phyloP scores from a whole-genome alignment of 2,113 vertebrate genomes.

The Planiliza haematocheilus region DNA sequence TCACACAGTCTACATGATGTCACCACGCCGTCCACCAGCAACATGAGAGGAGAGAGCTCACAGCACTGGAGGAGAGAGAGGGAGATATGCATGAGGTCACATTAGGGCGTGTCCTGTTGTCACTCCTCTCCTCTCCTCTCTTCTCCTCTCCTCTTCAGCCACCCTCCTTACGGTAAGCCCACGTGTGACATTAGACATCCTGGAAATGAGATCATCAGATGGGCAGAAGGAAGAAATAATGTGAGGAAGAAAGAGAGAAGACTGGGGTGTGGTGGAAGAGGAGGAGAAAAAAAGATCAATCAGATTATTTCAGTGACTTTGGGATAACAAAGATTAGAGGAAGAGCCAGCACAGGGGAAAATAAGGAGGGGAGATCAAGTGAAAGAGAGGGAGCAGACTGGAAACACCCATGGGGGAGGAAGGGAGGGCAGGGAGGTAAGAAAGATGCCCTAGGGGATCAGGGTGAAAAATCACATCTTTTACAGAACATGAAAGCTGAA shows the following conservation, averaged over 20 bases:
- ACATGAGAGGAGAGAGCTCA: slow-evolving; percentile 20
- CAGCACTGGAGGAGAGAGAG: slow-evolving; percentile 33
- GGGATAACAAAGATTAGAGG: slow-evolving; percentile 49
- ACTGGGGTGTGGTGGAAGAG: background rate
- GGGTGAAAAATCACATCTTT: slow-evolving; percentile 12
- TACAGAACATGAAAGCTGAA: background rate
- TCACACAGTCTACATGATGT: slow-evolving; percentile 70
- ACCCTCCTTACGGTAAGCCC: slow-evolving; percentile 45
- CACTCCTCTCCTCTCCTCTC: background rate
- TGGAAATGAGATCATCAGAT: slow-evolving; percentile 72
- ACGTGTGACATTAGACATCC: slow-evolving; percentile 54
- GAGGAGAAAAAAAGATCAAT: slow-evolving; percentile 43
- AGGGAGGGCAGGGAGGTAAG: background rate
- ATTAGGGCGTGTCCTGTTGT: slow-evolving; percentile 59
- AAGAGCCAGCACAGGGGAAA: slow-evolving; percentile 17
- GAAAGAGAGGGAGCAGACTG: slow-evolving; percentile 2
- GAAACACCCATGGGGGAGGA: slow-evolving; percentile 32
- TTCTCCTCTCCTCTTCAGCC: slow-evolving; percentile 2
- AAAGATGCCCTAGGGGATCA: slow-evolving; percentile 12
- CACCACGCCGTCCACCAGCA: slow-evolving; percentile 39
- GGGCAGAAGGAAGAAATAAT: background rate
- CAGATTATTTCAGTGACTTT: slow-evolving; percentile 49
- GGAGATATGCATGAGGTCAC: slow-evolving; percentile 48
- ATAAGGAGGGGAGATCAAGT: slow-evolving; percentile 27
- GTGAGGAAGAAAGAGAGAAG: background rate